Evolutionary conservation across 2,113 vertebrate genomes (phyloP).

Genomic region (Craseonycteris thonglongyai): DNA sequence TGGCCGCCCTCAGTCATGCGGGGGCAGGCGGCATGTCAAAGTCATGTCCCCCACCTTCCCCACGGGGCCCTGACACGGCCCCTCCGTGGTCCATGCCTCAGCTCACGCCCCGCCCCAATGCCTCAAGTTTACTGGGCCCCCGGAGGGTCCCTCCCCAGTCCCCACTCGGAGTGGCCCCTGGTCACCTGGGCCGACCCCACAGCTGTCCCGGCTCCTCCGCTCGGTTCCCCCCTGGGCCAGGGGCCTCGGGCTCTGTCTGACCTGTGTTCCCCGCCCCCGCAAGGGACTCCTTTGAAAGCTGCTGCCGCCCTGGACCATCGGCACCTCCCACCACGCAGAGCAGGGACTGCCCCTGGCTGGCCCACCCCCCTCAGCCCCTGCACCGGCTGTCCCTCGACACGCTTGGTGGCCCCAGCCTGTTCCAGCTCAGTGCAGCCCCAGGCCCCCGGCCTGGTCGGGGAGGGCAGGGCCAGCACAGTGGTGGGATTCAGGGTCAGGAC

Average conservation of each 20-base stretch:
- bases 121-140: too few species aligned
- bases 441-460: too few species aligned
- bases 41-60: neutral
- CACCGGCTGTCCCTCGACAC: rapidly evolving
- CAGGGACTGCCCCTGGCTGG: neutral
- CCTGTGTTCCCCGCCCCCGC: neutral
- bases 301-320: neutral
- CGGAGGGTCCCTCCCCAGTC: rapidly evolving
- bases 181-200: rapidly evolving
- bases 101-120: too few species aligned
- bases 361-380: neutral
- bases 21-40: too few species aligned
- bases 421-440: rapidly evolving
- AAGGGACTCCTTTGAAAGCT: neutral
- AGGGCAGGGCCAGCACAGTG: neutral
- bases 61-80: rapidly evolving
- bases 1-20: rapidly evolving
- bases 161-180: neutral
- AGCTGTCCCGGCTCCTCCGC: rapidly evolving
- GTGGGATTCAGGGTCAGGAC: too few species aligned
- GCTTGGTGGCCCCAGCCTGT: neutral
- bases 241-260: neutral
- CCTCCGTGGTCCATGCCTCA: too few species aligned
- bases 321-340: neutral
- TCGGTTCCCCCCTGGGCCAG: neutral